These are phyloP conservation scores for Hormiphora californensis DNA, from an alignment of 37 sponge, comb jelly and placozoan species.

Conservation along the genomic window DNA sequence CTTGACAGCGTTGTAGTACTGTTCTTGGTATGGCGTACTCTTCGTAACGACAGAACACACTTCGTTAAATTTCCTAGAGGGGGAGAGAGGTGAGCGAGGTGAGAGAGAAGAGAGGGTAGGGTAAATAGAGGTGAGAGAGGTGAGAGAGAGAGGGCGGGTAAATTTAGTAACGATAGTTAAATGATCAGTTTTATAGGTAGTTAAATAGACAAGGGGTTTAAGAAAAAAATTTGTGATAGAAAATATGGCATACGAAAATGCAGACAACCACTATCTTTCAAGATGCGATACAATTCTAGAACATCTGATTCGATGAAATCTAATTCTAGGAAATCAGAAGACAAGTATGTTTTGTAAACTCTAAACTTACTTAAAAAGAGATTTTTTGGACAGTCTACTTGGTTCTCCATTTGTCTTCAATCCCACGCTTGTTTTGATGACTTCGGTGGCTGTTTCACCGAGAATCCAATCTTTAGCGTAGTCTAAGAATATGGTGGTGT, in stretches of 20 bases:
- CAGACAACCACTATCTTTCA: too few species aligned
- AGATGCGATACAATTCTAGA: too few species aligned
- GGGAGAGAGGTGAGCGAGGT: background rate
- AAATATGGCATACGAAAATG: background rate
- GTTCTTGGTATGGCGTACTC: background rate
- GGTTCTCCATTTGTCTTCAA: background rate
- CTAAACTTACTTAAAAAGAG: background rate
- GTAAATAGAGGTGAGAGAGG: background rate
- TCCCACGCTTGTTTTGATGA: background rate
- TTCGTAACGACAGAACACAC: background rate
- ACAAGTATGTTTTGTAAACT: background rate
- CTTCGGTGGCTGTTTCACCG: background rate
- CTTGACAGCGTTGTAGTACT: background rate
- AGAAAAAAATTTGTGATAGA: background rate
- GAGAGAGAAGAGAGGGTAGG: background rate
- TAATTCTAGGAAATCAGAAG: too few species aligned
- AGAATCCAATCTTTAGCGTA: background rate
- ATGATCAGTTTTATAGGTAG: too few species aligned
- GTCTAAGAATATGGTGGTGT: background rate
- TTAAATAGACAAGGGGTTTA: too few species aligned
- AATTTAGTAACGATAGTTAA: too few species aligned
- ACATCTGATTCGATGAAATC: too few species aligned
- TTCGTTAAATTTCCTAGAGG: slow-evolving; percentile 7
- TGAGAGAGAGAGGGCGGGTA: background rate
- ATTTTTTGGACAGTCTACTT: background rate